Conservation (phyloP, 2,888 invertebrate species). For the Sinopyrophorus schimmeli region DNA sequence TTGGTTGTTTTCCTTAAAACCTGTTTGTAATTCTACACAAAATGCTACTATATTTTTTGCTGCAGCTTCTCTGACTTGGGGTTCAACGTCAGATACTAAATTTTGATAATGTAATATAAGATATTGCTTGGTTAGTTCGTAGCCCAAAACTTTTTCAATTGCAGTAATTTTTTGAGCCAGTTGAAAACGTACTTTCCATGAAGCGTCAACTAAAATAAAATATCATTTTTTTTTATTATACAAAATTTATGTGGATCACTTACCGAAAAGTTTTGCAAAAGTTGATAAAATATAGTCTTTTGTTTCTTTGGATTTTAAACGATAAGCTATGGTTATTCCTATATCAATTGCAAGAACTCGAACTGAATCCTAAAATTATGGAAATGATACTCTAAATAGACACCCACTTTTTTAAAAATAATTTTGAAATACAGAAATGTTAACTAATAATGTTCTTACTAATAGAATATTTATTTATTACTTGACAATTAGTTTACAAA, state of each 20-base stretch:
- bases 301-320: conserved; percentile 41
- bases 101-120: conserved; percentile 44
- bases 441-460: no score
- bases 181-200: conserved; percentile 47
- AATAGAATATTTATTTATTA: no score
- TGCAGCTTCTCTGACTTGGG: conserved; percentile 44
- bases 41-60: conserved; percentile 44
- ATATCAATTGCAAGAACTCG: conserved; percentile 35
- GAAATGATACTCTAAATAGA: neutral
- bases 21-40: conserved; percentile 39
- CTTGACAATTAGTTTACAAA: no score
- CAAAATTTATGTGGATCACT: conserved; percentile 8
- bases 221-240: neutral
- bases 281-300: conserved; percentile 44
- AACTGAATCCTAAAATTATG: conserved; percentile 51
- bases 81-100: conserved; percentile 43
- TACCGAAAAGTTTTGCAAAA: conserved; percentile 40
- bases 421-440: no score
- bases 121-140: conserved; percentile 38
- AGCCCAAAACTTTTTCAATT: conserved; percentile 40
- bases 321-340: conserved; percentile 39
- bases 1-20: conserved; percentile 34
- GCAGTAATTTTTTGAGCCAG: conserved; percentile 42
- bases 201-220: conserved; percentile 42
- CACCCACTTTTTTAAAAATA: conserved; percentile 15